Evolutionary conservation across 2,888 invertebrate species (phyloP).

Genomic region (Serripes groenlandicus): DNA sequence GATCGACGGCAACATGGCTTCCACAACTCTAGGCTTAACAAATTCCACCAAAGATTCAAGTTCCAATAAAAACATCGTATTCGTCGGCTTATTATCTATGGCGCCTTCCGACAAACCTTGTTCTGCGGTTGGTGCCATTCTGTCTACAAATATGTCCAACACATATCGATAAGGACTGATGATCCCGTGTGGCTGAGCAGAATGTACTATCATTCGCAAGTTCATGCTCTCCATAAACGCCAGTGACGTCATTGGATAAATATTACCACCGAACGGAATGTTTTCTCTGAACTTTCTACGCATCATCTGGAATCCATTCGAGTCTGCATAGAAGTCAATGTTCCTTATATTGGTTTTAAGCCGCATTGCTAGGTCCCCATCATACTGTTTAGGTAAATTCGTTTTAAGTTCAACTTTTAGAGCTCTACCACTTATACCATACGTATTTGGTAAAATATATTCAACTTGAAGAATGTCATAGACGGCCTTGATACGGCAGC

Average conservation of each 20-base stretch:
- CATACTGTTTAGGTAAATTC: constrained; percentile 35
- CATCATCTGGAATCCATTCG: constrained; percentile 83
- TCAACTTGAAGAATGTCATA: constrained; percentile 35
- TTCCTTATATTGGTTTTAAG: constrained; percentile 76
- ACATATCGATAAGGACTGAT: constrained; percentile 77
- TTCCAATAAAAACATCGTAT: constrained; percentile 51
- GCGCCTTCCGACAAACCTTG: constrained; percentile 83
- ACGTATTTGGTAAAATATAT: constrained; percentile 25
- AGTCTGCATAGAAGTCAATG: constrained; percentile 82
- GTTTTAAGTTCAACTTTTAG: constrained; percentile 41
- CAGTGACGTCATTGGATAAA: constrained; percentile 84
- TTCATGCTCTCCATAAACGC: constrained; percentile 79
- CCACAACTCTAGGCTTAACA: constrained; percentile 29
- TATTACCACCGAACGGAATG: constrained; percentile 82
- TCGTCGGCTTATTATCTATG: constrained; percentile 77
- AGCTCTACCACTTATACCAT: constrained; percentile 30
- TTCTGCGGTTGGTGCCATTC: constrained; percentile 81
- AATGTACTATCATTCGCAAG: constrained; percentile 78
- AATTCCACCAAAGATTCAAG: constrained; percentile 40
- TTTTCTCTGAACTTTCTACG: constrained; percentile 76
- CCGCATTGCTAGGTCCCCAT: constrained; percentile 82
- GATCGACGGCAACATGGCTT: constrained; percentile 49
- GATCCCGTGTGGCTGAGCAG: constrained; percentile 84
- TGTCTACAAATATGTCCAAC: constrained; percentile 85
- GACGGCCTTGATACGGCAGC: constrained; percentile 41